Percentiles rank a stretch among this genome's conserved stretches.
Evolutionary conservation across 2,888 invertebrate species (phyloP).

Genomic region (Merodon equestris): DNA sequence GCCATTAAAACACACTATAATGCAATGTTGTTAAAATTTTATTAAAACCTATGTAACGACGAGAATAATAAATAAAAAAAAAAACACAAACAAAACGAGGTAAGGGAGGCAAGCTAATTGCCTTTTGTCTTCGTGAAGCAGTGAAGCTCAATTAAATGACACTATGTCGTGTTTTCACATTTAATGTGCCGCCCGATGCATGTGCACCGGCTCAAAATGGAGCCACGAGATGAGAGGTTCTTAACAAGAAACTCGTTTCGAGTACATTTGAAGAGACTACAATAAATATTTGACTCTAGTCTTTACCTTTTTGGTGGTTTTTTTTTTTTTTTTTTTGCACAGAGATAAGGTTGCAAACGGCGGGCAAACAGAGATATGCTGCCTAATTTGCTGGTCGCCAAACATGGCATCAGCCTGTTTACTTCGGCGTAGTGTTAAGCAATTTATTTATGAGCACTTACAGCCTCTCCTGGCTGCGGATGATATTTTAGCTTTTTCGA

Average conservation of each 20-base stretch:
- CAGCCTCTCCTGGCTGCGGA: background rate
- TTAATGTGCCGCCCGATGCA: background rate
- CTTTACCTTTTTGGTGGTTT: background rate
- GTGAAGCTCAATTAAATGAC: conserved; percentile 40
- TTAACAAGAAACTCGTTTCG: conserved; percentile 16
- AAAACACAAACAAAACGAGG: conserved; percentile 5
- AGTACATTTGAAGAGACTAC: background rate
- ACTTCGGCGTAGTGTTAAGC: conserved; percentile 35
- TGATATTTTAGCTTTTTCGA: background rate
- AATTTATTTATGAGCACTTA: conserved; percentile 44
- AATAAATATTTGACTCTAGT: conserved; percentile 16
- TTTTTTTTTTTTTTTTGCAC: conserved; percentile 24
- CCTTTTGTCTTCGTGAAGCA: conserved; percentile 54
- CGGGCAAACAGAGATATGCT: conserved; percentile 35
- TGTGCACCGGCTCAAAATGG: conserved; percentile 27
- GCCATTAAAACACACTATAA: conserved; percentile 32
- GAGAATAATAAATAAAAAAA: conserved; percentile 6
- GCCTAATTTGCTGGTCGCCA: conserved; percentile 45
- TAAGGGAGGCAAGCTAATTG: conserved; percentile 46
- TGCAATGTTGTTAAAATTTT: conserved; percentile 27
- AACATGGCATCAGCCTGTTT: conserved; percentile 34
- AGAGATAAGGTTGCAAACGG: conserved; percentile 40
- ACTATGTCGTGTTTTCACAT: conserved; percentile 16
- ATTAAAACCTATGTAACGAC: conserved; percentile 1
- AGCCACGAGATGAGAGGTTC: conserved; percentile 10